Conservation (phyloP, 2,113 vertebrate species). For the Ptychochromis oligacanthus region DNA sequence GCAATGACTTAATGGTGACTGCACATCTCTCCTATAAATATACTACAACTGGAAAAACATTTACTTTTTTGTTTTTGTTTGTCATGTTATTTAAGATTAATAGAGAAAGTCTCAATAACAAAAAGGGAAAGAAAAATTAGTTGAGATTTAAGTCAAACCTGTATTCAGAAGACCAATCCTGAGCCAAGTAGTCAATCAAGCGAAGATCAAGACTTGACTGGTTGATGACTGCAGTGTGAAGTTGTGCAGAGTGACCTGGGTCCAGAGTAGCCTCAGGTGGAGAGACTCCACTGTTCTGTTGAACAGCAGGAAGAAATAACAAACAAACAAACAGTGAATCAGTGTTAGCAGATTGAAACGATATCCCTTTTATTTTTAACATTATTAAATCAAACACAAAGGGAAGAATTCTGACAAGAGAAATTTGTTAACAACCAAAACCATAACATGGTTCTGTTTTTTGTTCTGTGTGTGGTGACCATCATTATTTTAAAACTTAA, state of each 20-base stretch:
- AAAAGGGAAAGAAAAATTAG: neutral
- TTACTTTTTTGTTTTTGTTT: neutral
- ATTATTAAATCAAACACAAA: neutral
- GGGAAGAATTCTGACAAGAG: neutral
- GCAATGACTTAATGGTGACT: neutral
- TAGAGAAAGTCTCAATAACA: neutral
- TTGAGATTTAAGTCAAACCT: conserved; percentile 43
- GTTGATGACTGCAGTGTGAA: conserved; percentile 88
- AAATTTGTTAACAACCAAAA: too few species aligned
- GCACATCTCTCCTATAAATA: neutral
- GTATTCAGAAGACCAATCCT: conserved; percentile 90
- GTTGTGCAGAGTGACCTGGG: conserved; percentile 90
- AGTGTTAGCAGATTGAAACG: neutral
- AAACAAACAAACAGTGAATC: neutral
- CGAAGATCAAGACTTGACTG: conserved; percentile 84
- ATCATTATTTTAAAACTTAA: too few species aligned
- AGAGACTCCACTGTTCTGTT: conserved; percentile 80
- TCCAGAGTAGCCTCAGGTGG: conserved; percentile 72
- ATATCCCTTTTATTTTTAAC: too few species aligned
- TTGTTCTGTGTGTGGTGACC: too few species aligned
- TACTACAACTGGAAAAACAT: neutral
- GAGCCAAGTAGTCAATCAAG: conserved; percentile 89
- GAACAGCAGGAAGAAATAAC: conserved; percentile 9
- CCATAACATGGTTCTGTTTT: too few species aligned
- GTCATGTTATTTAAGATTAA: neutral